These are phyloP conservation scores for Lasioglossum oenotherae DNA, from an alignment of 2,888 invertebrate genomes.

Conservation along the genomic window DNA sequence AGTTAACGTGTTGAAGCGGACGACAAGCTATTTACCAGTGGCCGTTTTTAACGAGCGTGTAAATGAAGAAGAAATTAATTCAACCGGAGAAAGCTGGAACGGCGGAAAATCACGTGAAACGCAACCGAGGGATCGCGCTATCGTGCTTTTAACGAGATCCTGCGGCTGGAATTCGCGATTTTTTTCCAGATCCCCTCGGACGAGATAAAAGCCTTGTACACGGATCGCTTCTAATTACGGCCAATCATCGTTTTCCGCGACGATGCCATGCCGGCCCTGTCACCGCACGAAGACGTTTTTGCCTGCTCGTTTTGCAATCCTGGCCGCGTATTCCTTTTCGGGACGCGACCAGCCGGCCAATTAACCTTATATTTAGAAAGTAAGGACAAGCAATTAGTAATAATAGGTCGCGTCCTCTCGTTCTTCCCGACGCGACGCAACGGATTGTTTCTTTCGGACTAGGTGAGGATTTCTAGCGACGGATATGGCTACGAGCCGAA, in stretches of 20 bases:
- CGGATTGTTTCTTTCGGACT: not conserved
- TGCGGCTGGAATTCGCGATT: not conserved
- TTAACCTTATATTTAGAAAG: conserved; percentile 38
- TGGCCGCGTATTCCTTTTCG: conserved; percentile 23
- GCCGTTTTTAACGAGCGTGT: conserved; percentile 1
- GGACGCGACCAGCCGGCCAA: conserved; percentile 30
- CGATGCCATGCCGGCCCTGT: conserved; percentile 10
- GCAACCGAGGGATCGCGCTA: not conserved
- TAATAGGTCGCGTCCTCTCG: not conserved
- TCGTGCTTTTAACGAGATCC: conserved; percentile 10
- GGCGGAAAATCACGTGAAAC: not conserved
- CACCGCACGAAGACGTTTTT: conserved; percentile 9
- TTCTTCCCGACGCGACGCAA: not conserved
- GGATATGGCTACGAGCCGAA: not conserved
- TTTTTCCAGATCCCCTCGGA: not conserved
- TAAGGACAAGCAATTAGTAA: conserved; percentile 31
- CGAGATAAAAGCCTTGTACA: conserved; percentile 12
- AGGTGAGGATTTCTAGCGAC: conserved; percentile 3
- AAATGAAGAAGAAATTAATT: conserved; percentile 13
- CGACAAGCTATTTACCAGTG: not conserved
- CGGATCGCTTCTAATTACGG: conserved; percentile 44
- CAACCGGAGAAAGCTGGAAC: not conserved
- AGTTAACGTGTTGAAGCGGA: not conserved
- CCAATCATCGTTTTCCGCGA: conserved; percentile 51
- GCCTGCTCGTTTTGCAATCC: conserved; percentile 2